Percentiles rank a stretch among this genome's conserved stretches.
Conservation (phyloP, 2,888 invertebrate genomes). For the Romanomermis culicivorax region DNA sequence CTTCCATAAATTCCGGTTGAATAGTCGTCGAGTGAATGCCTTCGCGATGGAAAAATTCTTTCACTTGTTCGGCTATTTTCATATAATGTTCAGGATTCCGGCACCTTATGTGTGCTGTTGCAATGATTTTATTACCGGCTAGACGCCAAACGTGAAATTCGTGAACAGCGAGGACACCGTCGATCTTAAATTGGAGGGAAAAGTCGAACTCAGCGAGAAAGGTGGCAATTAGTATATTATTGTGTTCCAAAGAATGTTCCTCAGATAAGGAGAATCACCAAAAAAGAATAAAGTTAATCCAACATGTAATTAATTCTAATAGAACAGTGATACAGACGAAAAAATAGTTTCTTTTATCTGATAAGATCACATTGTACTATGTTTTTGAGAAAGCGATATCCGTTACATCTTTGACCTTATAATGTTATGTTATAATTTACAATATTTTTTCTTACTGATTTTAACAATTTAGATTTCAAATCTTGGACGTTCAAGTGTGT, state of each 20-base stretch:
- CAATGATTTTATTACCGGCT: slow-evolving; percentile 31
- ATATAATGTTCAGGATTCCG: slow-evolving; percentile 31
- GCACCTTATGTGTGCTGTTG: slow-evolving; percentile 30
- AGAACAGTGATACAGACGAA: too few species aligned
- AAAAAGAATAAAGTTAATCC: too few species aligned
- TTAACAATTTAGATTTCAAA: slow-evolving; percentile 13
- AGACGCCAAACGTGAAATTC: slow-evolving; percentile 36
- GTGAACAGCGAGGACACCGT: slow-evolving; percentile 33
- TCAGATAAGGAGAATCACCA: too few species aligned
- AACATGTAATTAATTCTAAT: too few species aligned
- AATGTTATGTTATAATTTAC: too few species aligned
- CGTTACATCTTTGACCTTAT: too few species aligned
- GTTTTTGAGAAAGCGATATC: too few species aligned
- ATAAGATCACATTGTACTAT: too few species aligned
- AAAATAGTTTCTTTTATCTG: too few species aligned
- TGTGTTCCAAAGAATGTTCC: too few species aligned
- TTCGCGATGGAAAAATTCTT: slow-evolving; percentile 33
- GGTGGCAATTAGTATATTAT: too few species aligned
- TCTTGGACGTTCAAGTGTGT: slow-evolving; percentile 61
- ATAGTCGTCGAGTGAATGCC: slow-evolving; percentile 37
- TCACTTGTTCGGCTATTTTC: slow-evolving; percentile 30
- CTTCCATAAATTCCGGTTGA: slow-evolving; percentile 33
- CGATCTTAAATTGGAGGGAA: slow-evolving; percentile 26
- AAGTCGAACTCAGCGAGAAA: too few species aligned
- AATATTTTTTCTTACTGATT: slow-evolving; percentile 1